Evolutionary conservation across 2,888 invertebrate species (phyloP).

Genomic region (Trachelus troglodyta): DNA sequence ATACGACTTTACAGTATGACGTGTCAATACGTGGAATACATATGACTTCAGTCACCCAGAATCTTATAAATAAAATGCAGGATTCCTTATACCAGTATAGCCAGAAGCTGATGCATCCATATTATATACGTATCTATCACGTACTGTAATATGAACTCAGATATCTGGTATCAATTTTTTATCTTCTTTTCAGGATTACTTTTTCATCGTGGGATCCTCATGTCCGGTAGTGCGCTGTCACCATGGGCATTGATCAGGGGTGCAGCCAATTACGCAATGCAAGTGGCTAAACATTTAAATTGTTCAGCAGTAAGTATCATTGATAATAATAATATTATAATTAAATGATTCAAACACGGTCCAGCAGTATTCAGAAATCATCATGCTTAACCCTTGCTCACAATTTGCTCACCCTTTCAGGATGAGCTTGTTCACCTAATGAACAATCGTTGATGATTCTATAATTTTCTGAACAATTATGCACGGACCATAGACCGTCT

Average conservation of each 20-base stretch:
- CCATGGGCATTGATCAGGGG: slow-evolving; percentile 81
- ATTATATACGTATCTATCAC: neutral
- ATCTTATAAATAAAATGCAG: neutral
- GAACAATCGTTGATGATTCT: no score
- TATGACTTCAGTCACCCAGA: neutral
- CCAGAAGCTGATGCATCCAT: neutral
- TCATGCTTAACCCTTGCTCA: neutral
- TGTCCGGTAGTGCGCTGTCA: slow-evolving; percentile 91
- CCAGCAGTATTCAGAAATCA: neutral
- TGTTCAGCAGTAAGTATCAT: slow-evolving; percentile 75
- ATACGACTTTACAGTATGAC: neutral
- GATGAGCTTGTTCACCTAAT: neutral
- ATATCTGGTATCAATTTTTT: slow-evolving; percentile 4
- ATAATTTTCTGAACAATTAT: no score
- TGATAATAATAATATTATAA: neutral
- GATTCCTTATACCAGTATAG: neutral
- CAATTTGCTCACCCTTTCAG: neutral
- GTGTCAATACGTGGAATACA: neutral
- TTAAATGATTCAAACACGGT: neutral
- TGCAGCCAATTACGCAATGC: slow-evolving; percentile 78
- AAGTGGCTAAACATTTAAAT: slow-evolving; percentile 87
- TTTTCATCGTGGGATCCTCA: slow-evolving; percentile 89
- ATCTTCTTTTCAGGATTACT: slow-evolving; percentile 77
- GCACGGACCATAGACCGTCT: no score
- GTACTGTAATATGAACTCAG: neutral